A percentile compares a stretch with the other conserved stretches of the same genome.
Conservation (phyloP, 2,113 vertebrate species). For the Phrynosoma blainvillii region DNA sequence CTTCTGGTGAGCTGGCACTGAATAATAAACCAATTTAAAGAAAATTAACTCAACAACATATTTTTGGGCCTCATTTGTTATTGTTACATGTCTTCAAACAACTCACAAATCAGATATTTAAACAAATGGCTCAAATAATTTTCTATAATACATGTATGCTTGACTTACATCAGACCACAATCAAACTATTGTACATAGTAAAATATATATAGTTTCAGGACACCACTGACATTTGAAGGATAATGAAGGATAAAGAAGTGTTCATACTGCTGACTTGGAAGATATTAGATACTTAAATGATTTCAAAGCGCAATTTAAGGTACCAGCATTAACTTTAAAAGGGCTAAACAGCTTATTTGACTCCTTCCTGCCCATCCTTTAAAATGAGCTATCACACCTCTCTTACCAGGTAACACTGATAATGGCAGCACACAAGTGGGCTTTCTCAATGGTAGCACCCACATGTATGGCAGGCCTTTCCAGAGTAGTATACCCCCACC, state of each 20-base stretch:
- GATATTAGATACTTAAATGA: background rate
- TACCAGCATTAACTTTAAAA: no score
- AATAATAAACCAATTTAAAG: conserved; percentile 37
- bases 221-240: background rate
- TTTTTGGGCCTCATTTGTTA: background rate
- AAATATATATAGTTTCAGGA: background rate
- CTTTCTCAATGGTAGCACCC: no score
- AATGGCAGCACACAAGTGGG: no score
- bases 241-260: background rate
- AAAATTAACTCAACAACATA: background rate
- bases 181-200: background rate
- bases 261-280: background rate
- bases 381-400: no score
- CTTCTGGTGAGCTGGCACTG: conserved; percentile 96
- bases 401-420: background rate
- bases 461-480: no score
- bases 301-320: no score
- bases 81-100: background rate
- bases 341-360: no score
- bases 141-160: background rate
- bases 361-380: no score
- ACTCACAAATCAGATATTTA: background rate
- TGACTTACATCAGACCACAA: background rate
- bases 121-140: background rate
- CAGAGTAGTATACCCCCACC: no score